Conservation (phyloP, 2,888 invertebrate species). For the Pristionchus maxplancki region DNA sequence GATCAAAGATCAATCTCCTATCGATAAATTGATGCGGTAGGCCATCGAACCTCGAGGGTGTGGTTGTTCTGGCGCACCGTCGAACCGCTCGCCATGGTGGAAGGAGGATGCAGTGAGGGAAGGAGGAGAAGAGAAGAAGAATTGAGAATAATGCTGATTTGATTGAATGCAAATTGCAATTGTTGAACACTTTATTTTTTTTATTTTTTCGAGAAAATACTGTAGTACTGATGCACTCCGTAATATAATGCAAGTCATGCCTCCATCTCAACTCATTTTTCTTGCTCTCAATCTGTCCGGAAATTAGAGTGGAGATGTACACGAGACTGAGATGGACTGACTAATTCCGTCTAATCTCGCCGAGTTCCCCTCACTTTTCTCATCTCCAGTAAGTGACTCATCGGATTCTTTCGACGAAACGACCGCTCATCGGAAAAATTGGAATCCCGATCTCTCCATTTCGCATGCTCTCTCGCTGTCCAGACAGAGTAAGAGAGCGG, state of each 20-base stretch:
- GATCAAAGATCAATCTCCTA: not conserved
- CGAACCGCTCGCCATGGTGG: constrained; percentile 24
- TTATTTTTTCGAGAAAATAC: not conserved
- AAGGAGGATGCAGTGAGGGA: constrained; percentile 4
- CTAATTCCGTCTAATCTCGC: not conserved
- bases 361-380: not conserved
- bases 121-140: not conserved
- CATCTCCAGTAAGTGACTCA: not conserved
- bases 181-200: too few relatives aligned
- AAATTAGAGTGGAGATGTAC: not conserved
- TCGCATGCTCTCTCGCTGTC: not conserved
- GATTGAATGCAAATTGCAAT: not conserved
- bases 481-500: not conserved
- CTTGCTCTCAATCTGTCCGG: not conserved
- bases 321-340: constrained; percentile 1
- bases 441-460: not conserved
- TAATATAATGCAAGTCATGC: not conserved
- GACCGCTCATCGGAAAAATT: not conserved
- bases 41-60: constrained; percentile 19
- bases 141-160: too few relatives aligned
- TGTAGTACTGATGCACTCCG: not conserved
- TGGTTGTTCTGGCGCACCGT: not conserved
- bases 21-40: not conserved
- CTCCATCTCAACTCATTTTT: not conserved
- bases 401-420: not conserved